Percentiles rank a stretch among this genome's conserved stretches.
Evolutionary conservation across 2,888 invertebrate genomes (phyloP).

Genomic region (Lithophane leautieri): DNA sequence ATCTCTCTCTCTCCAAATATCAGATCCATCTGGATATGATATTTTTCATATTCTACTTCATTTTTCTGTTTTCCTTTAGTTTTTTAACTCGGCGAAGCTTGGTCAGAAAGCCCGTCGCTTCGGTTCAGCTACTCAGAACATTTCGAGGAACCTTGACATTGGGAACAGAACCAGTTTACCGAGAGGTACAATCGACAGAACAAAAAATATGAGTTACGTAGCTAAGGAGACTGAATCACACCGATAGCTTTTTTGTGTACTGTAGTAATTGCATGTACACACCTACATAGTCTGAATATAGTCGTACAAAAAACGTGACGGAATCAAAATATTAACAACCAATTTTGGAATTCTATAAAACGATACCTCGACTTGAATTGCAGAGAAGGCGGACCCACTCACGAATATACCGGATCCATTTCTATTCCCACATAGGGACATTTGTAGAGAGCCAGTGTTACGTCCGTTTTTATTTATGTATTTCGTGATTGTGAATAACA

Average conservation of each 20-base stretch:
- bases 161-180: constrained; percentile 72
- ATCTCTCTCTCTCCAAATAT: too few species aligned
- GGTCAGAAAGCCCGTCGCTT: constrained; percentile 16
- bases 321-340: constrained; percentile 38
- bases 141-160: constrained; percentile 77
- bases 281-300: constrained; percentile 36
- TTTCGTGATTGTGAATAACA: constrained; percentile 10
- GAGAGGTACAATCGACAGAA: constrained; percentile 51
- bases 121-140: constrained; percentile 45
- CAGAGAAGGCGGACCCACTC: constrained; percentile 17
- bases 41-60: not conserved
- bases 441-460: not conserved
- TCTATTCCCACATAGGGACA: constrained; percentile 9
- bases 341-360: constrained; percentile 32
- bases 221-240: constrained; percentile 72
- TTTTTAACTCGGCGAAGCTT: not conserved
- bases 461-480: not conserved
- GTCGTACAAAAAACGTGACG: constrained; percentile 40
- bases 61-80: not conserved
- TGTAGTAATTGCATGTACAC: constrained; percentile 42
- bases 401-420: constrained; percentile 10
- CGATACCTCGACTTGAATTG: constrained; percentile 5
- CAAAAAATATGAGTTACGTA: constrained; percentile 72
- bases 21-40: too few species aligned
- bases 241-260: constrained; percentile 52